phyloP scores from a whole-genome alignment of 2,888 invertebrate species.

The Camponotus fellah region DNA sequence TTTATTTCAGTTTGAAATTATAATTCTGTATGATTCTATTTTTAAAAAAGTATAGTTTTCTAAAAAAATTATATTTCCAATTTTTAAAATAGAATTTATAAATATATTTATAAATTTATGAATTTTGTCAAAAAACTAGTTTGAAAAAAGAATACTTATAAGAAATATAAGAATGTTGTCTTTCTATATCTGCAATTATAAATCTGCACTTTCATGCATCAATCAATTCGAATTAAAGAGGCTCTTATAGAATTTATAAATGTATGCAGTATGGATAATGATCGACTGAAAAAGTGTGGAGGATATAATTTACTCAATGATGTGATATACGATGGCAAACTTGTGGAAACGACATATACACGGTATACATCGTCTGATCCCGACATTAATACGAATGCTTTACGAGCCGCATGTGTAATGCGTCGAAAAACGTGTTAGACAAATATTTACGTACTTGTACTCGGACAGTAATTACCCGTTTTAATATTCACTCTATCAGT shows the following conservation, averaged over 20 bases:
- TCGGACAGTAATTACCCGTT: constrained; percentile 9
- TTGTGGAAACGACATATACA: constrained; percentile 63
- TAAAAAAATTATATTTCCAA: not conserved
- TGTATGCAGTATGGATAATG: not conserved
- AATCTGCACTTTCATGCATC: not conserved
- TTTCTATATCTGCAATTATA: not conserved
- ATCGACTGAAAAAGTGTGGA: not conserved
- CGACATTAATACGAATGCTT: constrained; percentile 74
- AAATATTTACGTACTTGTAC: constrained; percentile 43
- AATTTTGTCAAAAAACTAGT: not conserved
- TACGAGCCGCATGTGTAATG: constrained; percentile 66
- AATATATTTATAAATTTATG: not conserved
- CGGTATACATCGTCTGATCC: constrained; percentile 66
- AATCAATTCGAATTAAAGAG: not conserved
- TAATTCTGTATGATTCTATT: not conserved
- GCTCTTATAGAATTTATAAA: not conserved
- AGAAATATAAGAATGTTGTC: not conserved
- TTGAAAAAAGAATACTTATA: not conserved
- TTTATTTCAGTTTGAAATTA: not conserved
- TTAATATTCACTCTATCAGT: constrained; percentile 5
- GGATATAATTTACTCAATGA: constrained; percentile 35
- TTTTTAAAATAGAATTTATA: not conserved
- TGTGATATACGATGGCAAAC: constrained; percentile 31
- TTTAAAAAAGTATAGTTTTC: not conserved
- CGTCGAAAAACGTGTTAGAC: constrained; percentile 65